These are phyloP conservation scores for Spodoptera frugiperda DNA, from an alignment of 1,140 invertebrate genomes.

Conservation along the genomic window DNA sequence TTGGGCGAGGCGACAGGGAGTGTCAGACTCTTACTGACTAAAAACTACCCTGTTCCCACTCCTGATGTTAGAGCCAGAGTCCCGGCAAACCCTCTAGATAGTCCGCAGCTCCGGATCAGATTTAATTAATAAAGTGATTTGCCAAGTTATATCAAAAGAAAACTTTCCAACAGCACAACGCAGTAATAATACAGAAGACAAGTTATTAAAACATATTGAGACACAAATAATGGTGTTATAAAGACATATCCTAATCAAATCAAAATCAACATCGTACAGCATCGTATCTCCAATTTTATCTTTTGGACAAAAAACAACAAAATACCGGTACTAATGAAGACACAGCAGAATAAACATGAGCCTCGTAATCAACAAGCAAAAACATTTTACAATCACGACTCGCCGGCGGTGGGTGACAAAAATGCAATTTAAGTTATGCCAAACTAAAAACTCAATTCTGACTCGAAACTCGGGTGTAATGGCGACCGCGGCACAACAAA, in stretches of 20 bases:
- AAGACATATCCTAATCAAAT: slow-evolving; percentile 55
- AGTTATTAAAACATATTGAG: not conserved
- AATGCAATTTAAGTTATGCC: slow-evolving; percentile 81
- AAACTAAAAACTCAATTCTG: slow-evolving; percentile 77
- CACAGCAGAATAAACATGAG: slow-evolving; percentile 66
- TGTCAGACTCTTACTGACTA: too few species aligned
- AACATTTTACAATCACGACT: slow-evolving; percentile 57
- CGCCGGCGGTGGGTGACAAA: slow-evolving; percentile 74
- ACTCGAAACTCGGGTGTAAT: slow-evolving; percentile 63
- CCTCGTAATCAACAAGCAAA: slow-evolving; percentile 62
- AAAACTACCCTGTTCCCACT: too few species aligned
- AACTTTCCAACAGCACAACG: too few species aligned
- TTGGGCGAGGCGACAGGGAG: too few species aligned
- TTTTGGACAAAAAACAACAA: slow-evolving; percentile 53
- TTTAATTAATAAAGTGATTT: too few species aligned
- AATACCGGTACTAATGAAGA: slow-evolving; percentile 69
- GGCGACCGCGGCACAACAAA: slow-evolving; percentile 56
- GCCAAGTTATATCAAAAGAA: too few species aligned
- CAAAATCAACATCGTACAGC: slow-evolving; percentile 60
- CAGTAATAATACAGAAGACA: too few species aligned
- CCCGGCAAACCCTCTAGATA: too few species aligned
- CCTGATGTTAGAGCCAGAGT: too few species aligned
- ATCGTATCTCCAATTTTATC: slow-evolving; percentile 48
- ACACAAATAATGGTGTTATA: not conserved
- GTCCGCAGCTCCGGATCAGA: too few species aligned